Conservation (phyloP, 2,888 invertebrate genomes). For the Diogma glabrata region DNA sequence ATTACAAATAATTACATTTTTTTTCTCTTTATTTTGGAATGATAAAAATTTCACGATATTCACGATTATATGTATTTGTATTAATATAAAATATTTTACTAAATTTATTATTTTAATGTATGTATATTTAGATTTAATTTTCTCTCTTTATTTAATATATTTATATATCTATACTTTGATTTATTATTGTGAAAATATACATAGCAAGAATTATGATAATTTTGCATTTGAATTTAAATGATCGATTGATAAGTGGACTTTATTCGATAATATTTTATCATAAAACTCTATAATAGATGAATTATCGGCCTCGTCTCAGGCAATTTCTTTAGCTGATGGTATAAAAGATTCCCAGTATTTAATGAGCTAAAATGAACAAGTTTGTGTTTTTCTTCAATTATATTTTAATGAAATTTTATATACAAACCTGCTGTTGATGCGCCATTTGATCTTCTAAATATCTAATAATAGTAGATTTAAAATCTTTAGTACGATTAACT, state of each 20-base stretch:
- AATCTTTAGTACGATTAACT: slow-evolving; percentile 73
- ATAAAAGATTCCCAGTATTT: slow-evolving; percentile 94
- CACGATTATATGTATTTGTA: too few relatives aligned
- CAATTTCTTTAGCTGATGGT: slow-evolving; percentile 88
- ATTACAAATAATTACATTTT: too few relatives aligned
- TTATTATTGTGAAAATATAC: too few relatives aligned
- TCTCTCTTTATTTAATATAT: too few relatives aligned
- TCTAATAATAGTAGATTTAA: slow-evolving; percentile 77
- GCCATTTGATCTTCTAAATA: slow-evolving; percentile 90
- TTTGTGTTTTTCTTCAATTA: slow-evolving; percentile 12
- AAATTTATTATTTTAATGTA: too few relatives aligned
- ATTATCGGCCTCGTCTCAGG: slow-evolving; percentile 41
- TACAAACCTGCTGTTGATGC: slow-evolving; percentile 78
- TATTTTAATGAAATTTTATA: slow-evolving; percentile 12
- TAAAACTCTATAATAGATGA: neutral
- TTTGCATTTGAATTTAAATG: slow-evolving; percentile 9
- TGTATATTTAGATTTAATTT: too few relatives aligned
- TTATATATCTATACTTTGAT: too few relatives aligned
- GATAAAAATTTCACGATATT: too few relatives aligned
- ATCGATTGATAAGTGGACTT: slow-evolving; percentile 5
- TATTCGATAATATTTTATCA: slow-evolving; percentile 8
- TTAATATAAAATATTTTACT: too few relatives aligned
- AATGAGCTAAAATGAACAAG: slow-evolving; percentile 50
- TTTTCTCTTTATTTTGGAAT: too few relatives aligned
- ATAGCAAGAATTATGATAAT: slow-evolving; percentile 13